phyloP scores from a whole-genome alignment of 2,797 vertebrate species.

The Lepus oiostolus region DNA sequence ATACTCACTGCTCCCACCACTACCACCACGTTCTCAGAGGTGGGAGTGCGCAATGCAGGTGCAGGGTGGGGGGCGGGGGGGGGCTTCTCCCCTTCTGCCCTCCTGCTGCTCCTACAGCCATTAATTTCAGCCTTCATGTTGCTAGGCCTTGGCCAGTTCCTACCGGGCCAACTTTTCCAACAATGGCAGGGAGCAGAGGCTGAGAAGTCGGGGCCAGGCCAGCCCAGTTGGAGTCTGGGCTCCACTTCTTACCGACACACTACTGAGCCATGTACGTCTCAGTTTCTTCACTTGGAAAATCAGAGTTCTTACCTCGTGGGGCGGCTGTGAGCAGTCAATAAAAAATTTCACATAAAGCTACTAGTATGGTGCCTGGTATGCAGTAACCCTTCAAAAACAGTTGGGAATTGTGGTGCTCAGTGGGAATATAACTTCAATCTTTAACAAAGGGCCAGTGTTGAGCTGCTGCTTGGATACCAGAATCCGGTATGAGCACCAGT shows the following conservation, averaged over 20 bases:
- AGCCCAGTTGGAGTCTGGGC: not conserved
- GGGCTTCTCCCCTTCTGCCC: not conserved
- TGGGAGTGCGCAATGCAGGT: not conserved
- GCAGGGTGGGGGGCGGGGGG: too few species aligned
- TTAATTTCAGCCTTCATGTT: not conserved
- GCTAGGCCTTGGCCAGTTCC: not conserved
- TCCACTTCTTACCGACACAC: not conserved
- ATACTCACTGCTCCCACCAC: too few species aligned
- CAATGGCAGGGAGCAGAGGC: not conserved
- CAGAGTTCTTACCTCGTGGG: not conserved
- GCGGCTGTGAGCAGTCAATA: not conserved
- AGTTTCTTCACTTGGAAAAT: constrained; percentile 17
- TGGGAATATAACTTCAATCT: not conserved
- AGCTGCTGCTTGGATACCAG: too few species aligned
- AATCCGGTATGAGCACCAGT: too few species aligned
- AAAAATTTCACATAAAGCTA: not conserved
- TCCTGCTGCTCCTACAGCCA: not conserved
- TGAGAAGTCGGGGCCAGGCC: not conserved
- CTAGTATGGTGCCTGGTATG: not conserved
- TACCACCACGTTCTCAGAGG: too few species aligned
- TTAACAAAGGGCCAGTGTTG: too few species aligned
- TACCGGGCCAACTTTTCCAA: not conserved
- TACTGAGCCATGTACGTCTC: not conserved
- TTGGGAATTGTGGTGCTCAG: not conserved
- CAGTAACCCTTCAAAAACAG: not conserved